A percentile compares a stretch with the other conserved stretches of the same genome.
These are phyloP conservation scores for Cyclina sinensis DNA, from an alignment of 1,140 invertebrate species.

Conservation along the genomic window DNA sequence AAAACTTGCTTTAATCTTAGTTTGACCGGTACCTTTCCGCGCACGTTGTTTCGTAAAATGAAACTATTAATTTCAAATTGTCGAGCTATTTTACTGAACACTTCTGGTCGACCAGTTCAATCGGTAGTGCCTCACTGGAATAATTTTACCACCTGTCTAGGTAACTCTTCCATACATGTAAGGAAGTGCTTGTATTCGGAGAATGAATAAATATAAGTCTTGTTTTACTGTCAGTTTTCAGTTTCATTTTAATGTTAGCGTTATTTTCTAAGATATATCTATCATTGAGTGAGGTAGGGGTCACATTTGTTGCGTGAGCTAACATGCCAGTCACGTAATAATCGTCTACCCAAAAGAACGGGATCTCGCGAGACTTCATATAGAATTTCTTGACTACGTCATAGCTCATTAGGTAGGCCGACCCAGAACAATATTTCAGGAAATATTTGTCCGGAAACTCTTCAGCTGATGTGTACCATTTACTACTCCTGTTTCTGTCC, in stretches of 20 bases:
- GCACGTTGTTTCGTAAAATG: too few relatives aligned
- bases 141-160: constrained; percentile 46
- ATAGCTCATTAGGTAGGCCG: constrained; percentile 82
- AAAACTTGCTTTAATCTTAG: too few relatives aligned
- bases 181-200: constrained; percentile 42
- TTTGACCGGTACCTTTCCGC: too few relatives aligned
- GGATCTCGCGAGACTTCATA: constrained; percentile 67
- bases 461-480: constrained; percentile 82
- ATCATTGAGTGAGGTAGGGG: constrained; percentile 50
- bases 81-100: too few relatives aligned
- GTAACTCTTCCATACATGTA: constrained; percentile 52
- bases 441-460: constrained; percentile 82
- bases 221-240: constrained; percentile 62
- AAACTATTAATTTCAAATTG: too few relatives aligned
- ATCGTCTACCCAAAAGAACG: constrained; percentile 84
- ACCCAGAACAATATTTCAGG: constrained; percentile 85
- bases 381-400: constrained; percentile 82
- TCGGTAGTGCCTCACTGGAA: background rate
- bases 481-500: constrained; percentile 78
- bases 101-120: too few relatives aligned
- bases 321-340: constrained; percentile 81
- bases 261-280: constrained; percentile 60
- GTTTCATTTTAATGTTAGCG: background rate
- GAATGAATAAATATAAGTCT: constrained; percentile 61
- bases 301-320: constrained; percentile 33